Base-by-base conservation (phyloP, 2,888 invertebrate species). In the Drosophila greeni region DNA sequence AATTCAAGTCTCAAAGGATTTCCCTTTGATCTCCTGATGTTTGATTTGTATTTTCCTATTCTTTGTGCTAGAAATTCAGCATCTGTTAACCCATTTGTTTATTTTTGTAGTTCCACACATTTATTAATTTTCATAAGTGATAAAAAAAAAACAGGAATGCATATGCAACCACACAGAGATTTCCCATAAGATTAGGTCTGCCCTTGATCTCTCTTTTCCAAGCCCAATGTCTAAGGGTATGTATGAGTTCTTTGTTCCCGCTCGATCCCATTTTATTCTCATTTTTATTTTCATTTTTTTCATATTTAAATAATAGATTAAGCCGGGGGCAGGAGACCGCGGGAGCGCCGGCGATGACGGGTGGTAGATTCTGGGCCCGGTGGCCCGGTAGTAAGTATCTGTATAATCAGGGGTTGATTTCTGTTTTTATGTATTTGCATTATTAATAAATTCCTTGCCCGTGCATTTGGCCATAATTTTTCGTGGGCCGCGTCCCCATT, bases 301-400 rank as follows among this genome's bases (percentile, higher is more conserved):
- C 76, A 84, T 82, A 82, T 82, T 82, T 82, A 82, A 82, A 82
- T 82, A 85, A 85, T 82, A 82, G 84, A 82, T 82, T 84, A 84
- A 85, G 84, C 68, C 68, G 49, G 66, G 66, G 70, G 68, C 74
- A 82, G 72, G 80, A 64, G 66, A 60, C 77, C 45, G 59, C 70
- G 42, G 26, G 48, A 65, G 66, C 61, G 58, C 43, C 54, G 65
- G 36, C 56, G 67, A 45, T 52, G 49, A 40, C 43, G 57, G 72
- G 72, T 70, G 67, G 67, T 45, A 70, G 70, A 43, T 70, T 48
- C 53, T 42, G 66, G 36, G 29, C 40, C 34, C 23, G 53, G 39
- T 34, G 53, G 29, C 61, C 18, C 40, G 66, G 61, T 36, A 66
- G 62, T 54, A 66, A 64, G 66, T 84, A 81, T 82, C 84, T 84